Base-by-base conservation (phyloP, 2,113 vertebrate genomes). In the Rhynchomys soricoides region DNA sequence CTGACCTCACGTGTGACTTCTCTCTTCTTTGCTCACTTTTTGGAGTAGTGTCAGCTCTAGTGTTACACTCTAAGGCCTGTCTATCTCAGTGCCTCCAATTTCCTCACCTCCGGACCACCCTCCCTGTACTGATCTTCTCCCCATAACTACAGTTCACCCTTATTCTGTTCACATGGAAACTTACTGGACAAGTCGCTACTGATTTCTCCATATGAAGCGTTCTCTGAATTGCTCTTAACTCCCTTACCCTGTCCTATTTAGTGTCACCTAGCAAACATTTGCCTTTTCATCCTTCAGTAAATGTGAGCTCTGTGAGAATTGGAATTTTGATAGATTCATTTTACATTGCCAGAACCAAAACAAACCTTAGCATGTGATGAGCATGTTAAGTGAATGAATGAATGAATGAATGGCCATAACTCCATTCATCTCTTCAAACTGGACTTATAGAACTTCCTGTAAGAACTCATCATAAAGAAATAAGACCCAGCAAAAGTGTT, bases 321-420 rank as follows among this genome's bases (percentile, higher is more conserved):
- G 40, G 70, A 37, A 74, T 77, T 82, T 71, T 15, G 52, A 82
- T n/a, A 57, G 19, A 57, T n/a, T 59, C 79, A 37, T 57, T 57
- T 21, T 26, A 37, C 5, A 31, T 86, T 1, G 7, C 7, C 57
- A 91, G 88, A 68, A 68, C 12, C 78, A 40, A 48, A 81, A 43
- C n/a, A 82, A 83, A 74, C 52, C 62, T 59, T 78, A 70, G 74
- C 16, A 1, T 31, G 59, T 87, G 74, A 40, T 13, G 37, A 40
- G 31, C 57, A n/a, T n/a, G 21, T 86, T 83, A 22, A 87, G 37
- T 31, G n/a, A 95, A 55, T 68, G 81, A 50, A n/a, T 78, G 83
- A 87, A 48, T 50, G 62, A 43, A 7, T 74, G 71, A 43, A 57
- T 37, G 48, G 13, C 40, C 50, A 52, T 37, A 40, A 82, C 2